These are phyloP conservation scores for Desmodus rotundus DNA, from an alignment of 2,113 vertebrate species.

Conservation along the genomic window DNA sequence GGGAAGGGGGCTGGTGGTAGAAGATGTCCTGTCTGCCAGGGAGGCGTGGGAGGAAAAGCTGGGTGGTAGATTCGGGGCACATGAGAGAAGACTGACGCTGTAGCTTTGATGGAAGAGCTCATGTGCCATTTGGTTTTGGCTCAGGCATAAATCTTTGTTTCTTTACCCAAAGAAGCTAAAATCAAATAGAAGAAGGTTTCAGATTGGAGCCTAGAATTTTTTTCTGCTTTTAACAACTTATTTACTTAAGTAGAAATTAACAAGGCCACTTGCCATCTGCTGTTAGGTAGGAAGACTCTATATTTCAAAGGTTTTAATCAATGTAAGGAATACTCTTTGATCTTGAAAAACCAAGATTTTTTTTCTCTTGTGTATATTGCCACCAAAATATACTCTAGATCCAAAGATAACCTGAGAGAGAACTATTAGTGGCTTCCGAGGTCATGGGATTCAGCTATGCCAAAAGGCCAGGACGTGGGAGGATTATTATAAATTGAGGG, in stretches of 20 bases:
- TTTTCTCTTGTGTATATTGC: background rate
- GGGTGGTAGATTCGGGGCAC: background rate
- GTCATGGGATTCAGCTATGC: background rate
- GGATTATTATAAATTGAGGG: background rate
- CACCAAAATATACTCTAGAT: background rate
- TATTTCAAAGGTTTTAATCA: constrained; percentile 23
- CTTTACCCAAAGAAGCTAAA: background rate
- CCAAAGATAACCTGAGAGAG: background rate
- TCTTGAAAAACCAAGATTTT: constrained; percentile 10
- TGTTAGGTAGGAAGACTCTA: background rate
- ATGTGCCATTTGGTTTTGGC: background rate
- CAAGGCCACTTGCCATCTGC: background rate
- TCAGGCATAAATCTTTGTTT: constrained; percentile 9
- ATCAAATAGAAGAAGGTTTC: constrained; percentile 1
- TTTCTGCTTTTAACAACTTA: background rate
- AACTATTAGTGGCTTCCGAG: background rate
- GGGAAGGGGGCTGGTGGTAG: background rate
- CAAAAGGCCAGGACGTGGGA: background rate
- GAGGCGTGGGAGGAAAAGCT: background rate
- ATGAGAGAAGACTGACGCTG: background rate
- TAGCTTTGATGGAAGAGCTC: background rate
- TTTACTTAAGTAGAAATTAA: constrained; percentile 1
- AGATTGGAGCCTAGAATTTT: background rate
- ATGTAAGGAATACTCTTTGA: background rate
- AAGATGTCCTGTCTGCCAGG: background rate